These are phyloP conservation scores for Lineus longissimus DNA, from an alignment of 1,140 invertebrate species.

Conservation along the genomic window DNA sequence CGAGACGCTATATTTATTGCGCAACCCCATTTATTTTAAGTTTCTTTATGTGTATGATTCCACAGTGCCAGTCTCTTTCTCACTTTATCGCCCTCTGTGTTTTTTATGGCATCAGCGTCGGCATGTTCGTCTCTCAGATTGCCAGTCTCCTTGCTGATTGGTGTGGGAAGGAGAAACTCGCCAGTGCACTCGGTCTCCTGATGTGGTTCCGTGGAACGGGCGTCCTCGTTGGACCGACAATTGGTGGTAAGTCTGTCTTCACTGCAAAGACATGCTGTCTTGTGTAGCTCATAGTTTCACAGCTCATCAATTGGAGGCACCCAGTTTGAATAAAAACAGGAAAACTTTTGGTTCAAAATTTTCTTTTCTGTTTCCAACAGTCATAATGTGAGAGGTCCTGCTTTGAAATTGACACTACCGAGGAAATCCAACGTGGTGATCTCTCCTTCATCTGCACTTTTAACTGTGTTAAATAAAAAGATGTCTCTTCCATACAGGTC, in stretches of 20 bases:
- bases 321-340: too few species aligned
- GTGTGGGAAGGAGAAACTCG: not conserved
- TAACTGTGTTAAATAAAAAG: too few species aligned
- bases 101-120: not conserved
- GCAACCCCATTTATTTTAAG: not conserved
- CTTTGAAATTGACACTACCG: too few species aligned
- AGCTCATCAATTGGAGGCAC: too few species aligned
- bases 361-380: too few species aligned
- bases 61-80: not conserved
- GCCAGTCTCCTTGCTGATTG: constrained; percentile 9
- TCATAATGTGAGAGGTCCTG: too few species aligned
- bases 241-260: constrained; percentile 18
- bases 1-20: not conserved
- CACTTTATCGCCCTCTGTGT: not conserved
- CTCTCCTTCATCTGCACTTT: too few species aligned
- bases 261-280: too few species aligned
- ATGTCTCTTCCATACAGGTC: too few species aligned
- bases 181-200: constrained; percentile 11
- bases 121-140: constrained; percentile 9
- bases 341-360: too few species aligned
- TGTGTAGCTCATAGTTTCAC: too few species aligned
- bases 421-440: too few species aligned
- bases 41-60: not conserved
- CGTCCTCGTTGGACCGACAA: not conserved
- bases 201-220: constrained; percentile 13